phyloP scores from a whole-genome alignment of 1,140 invertebrate genomes.

The Bactericera cockerelli region DNA sequence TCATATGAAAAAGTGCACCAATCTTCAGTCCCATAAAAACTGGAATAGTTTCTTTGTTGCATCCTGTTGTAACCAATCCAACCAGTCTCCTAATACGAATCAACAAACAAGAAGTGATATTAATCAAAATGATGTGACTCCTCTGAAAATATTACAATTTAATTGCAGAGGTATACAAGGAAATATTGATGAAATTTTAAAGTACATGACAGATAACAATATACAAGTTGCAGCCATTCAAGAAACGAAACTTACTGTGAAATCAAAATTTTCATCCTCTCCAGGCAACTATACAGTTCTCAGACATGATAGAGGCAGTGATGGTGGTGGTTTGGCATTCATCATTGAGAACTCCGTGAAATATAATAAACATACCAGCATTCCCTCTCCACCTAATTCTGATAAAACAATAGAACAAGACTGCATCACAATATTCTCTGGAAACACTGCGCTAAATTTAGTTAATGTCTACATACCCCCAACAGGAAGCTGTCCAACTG shows the following conservation, averaged over 20 bases:
- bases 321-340: neutral
- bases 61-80: neutral
- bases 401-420: too few relatives aligned
- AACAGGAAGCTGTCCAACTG: constrained; percentile 1
- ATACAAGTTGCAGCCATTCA: neutral
- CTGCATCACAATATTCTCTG: too few relatives aligned
- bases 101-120: neutral
- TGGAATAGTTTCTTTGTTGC: neutral
- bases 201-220: neutral
- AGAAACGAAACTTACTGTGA: neutral
- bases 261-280: neutral
- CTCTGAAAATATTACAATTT: neutral
- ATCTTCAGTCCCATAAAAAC: neutral
- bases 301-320: neutral
- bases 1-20: neutral
- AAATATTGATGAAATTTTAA: neutral
- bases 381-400: too few relatives aligned
- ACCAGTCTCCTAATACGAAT: neutral
- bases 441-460: too few relatives aligned
- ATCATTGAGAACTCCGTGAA: constrained; percentile 28
- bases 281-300: neutral
- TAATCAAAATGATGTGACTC: too few relatives aligned
- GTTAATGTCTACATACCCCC: constrained; percentile 9
- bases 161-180: too few relatives aligned
- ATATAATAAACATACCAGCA: too few relatives aligned